A percentile compares a stretch with the other conserved stretches of the same genome.
Evolutionary conservation across 2,888 invertebrate genomes (phyloP).

Genomic region (Drosophila nr. perissopoda): DNA sequence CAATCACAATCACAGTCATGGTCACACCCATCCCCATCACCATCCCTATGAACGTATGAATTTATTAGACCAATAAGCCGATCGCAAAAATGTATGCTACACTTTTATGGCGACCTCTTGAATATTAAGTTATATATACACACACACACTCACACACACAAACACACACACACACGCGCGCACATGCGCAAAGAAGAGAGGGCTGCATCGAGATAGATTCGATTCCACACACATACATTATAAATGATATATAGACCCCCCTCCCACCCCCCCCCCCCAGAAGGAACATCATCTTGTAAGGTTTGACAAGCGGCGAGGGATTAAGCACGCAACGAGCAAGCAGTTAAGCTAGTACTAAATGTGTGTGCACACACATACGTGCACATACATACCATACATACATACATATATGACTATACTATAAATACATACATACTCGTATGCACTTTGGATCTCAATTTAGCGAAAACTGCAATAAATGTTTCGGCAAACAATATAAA

Average conservation of each 20-base stretch:
- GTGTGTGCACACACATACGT: constrained; percentile 8
- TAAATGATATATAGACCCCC: not conserved
- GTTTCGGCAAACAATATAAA: constrained; percentile 61
- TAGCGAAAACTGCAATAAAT: constrained; percentile 61
- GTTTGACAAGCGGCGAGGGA: constrained; percentile 10
- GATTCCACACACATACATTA: not conserved
- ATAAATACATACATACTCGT: constrained; percentile 32
- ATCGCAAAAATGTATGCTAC: constrained; percentile 59
- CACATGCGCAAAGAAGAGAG: constrained; percentile 1
- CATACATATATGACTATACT: not conserved
- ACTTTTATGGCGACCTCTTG: constrained; percentile 20
- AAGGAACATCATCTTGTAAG: constrained; percentile 9
- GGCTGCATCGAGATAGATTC: not conserved
- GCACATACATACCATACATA: constrained; percentile 9
- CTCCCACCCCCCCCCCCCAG: not conserved
- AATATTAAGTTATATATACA: constrained; percentile 8
- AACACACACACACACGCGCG: constrained; percentile 14
- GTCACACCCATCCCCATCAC: constrained; percentile 54
- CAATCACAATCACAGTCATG: constrained; percentile 26
- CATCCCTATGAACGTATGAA: constrained; percentile 81
- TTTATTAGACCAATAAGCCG: constrained; percentile 81
- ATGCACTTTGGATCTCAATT: constrained; percentile 59
- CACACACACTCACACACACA: not conserved
- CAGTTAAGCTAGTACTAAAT: constrained; percentile 17
- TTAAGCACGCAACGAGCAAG: not conserved